Conservation (phyloP, 2,888 invertebrate species). For the Hydraecia micacea region DNA sequence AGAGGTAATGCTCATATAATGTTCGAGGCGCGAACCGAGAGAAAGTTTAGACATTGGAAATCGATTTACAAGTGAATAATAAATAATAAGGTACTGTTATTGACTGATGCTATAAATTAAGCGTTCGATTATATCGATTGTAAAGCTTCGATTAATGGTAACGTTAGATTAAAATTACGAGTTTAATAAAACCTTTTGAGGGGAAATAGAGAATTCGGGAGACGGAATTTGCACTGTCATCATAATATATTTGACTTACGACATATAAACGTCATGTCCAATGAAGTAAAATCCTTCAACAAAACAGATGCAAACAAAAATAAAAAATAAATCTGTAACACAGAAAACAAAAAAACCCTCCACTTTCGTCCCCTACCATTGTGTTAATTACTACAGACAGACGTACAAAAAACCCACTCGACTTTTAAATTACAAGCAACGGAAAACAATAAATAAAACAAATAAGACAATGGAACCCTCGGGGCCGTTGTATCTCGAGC, state of each 20-base stretch:
- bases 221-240: background rate
- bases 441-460: constrained; percentile 79
- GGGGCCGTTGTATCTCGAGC: constrained; percentile 70
- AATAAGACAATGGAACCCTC: constrained; percentile 74
- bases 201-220: background rate
- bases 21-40: constrained; percentile 67
- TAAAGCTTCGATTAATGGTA: constrained; percentile 30
- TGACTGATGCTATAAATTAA: constrained; percentile 58
- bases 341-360: constrained; percentile 61
- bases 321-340: constrained; percentile 18
- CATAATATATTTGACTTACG: background rate
- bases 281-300: constrained; percentile 14
- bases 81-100: constrained; percentile 62
- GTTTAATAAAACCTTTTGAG: background rate
- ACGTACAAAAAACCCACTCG: constrained; percentile 71
- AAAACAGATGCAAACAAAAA: constrained; percentile 30
- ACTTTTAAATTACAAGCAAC: constrained; percentile 80
- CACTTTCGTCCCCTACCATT: constrained; percentile 72
- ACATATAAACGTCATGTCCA: background rate
- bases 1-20: constrained; percentile 72
- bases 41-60: constrained; percentile 72
- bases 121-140: constrained; percentile 50
- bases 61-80: constrained; percentile 63
- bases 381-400: constrained; percentile 79
- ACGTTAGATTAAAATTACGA: constrained; percentile 7